These are phyloP conservation scores for Onychorhynchus coronatus DNA, from an alignment of 2,113 vertebrate species.

Conservation along the genomic window DNA sequence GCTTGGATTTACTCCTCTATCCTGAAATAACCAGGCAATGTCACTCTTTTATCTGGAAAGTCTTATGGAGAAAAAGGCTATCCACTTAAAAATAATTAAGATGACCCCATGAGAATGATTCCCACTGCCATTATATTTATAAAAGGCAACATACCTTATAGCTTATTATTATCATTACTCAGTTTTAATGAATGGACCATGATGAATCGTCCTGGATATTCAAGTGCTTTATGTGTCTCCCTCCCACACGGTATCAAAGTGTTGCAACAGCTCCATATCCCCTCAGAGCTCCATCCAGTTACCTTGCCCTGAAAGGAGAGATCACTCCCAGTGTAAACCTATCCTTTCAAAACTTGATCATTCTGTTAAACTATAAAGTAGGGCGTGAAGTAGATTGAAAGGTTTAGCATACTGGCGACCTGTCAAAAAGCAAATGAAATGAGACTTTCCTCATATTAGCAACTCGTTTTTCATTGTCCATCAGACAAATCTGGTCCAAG, in stretches of 20 bases:
- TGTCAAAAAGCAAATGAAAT: neutral
- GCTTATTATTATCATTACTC: neutral
- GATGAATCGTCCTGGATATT: neutral
- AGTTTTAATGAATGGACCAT: neutral
- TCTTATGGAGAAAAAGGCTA: neutral
- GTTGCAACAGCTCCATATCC: neutral
- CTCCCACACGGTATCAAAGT: neutral
- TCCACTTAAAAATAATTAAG: slow-evolving; percentile 22
- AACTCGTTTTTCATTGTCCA: neutral
- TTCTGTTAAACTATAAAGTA: neutral
- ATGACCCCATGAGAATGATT: slow-evolving; percentile 11
- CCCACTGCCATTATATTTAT: neutral
- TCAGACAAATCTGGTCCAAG: neutral
- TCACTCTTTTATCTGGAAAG: neutral
- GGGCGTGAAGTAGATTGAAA: neutral
- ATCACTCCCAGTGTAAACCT: neutral
- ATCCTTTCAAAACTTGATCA: neutral
- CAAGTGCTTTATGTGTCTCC: neutral
- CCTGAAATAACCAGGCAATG: neutral
- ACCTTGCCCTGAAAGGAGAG: neutral
- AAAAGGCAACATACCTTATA: slow-evolving; percentile 17
- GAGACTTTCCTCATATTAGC: neutral
- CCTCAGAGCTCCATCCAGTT: neutral
- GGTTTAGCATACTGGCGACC: neutral
- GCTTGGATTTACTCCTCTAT: neutral